These are phyloP conservation scores for Staurois parvus DNA, from an alignment of 2,797 vertebrate species.

Conservation along the genomic window DNA sequence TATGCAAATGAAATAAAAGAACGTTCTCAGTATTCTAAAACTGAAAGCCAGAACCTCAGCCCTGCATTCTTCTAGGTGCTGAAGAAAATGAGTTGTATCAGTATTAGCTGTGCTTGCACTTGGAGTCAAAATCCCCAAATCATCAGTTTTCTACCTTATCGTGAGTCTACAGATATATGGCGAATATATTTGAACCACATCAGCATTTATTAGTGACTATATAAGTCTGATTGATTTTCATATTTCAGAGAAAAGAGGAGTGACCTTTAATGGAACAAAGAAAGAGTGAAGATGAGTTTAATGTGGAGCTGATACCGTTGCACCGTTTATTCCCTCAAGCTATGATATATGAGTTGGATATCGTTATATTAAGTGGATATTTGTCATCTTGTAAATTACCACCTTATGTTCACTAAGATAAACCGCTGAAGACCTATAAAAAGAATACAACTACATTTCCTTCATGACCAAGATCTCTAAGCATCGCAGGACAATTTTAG, in stretches of 20 bases:
- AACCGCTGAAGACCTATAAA: not conserved
- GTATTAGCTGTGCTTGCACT: constrained; percentile 10
- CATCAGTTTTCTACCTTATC: not conserved
- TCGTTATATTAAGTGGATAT: constrained; percentile 2
- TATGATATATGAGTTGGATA: constrained; percentile 9
- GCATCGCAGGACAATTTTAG: not conserved
- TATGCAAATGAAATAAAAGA: too few species aligned
- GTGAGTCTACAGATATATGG: not conserved
- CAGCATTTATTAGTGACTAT: constrained; percentile 4
- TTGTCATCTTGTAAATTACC: constrained; percentile 24
- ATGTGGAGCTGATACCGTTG: not conserved
- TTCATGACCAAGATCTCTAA: not conserved
- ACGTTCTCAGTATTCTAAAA: too few species aligned
- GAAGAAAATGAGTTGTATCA: not conserved
- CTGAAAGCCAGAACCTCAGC: too few species aligned
- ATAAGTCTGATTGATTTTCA: constrained; percentile 39
- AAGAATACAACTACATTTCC: not conserved
- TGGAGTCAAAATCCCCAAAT: not conserved
- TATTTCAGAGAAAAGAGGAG: not conserved
- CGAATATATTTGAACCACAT: not conserved
- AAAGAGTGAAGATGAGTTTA: constrained; percentile 11
- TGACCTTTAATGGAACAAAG: constrained; percentile 47
- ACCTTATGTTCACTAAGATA: not conserved
- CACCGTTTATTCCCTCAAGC: constrained; percentile 1
- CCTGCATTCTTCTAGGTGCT: not conserved